phyloP scores from a whole-genome alignment of 2,888 invertebrate species.

The Stegophylla sp. region DNA sequence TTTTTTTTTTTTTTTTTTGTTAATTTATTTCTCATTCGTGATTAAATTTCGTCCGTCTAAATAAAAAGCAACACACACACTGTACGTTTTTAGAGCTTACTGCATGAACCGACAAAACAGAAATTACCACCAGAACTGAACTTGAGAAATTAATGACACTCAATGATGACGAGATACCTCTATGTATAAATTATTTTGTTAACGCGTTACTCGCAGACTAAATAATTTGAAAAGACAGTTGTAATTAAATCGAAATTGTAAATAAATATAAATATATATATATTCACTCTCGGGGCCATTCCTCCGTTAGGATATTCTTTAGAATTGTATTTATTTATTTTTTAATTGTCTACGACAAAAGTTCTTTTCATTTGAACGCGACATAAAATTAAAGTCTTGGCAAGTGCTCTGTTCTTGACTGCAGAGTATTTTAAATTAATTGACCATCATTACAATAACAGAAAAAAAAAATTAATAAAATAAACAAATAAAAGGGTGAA shows the following conservation, averaged over 20 bases:
- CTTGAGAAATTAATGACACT: too few species aligned
- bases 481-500: slow-evolving; percentile 15
- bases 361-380: slow-evolving; percentile 7
- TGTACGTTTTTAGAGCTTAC: too few species aligned
- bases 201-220: slow-evolving; percentile 3
- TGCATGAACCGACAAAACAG: too few species aligned
- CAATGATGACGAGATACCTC: too few species aligned
- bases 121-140: too few species aligned
- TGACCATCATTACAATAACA: slow-evolving; percentile 21
- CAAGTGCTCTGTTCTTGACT: slow-evolving; percentile 23
- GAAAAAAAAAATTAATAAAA: slow-evolving; percentile 25
- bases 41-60: too few species aligned
- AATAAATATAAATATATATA: background rate
- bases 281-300: background rate
- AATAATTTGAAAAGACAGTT: slow-evolving; percentile 6
- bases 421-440: slow-evolving; percentile 41
- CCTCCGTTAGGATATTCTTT: slow-evolving; percentile 21
- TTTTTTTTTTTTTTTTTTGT: too few species aligned
- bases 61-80: too few species aligned
- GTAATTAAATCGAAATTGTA: background rate
- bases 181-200: too few species aligned
- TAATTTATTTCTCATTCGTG: too few species aligned
- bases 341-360: slow-evolving; percentile 26
- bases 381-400: slow-evolving; percentile 29
- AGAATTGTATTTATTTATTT: slow-evolving; percentile 13